Percentiles rank a stretch among this genome's conserved stretches.
phyloP scores from a whole-genome alignment of 2,797 vertebrate species.

The Smutsia gigantea region DNA sequence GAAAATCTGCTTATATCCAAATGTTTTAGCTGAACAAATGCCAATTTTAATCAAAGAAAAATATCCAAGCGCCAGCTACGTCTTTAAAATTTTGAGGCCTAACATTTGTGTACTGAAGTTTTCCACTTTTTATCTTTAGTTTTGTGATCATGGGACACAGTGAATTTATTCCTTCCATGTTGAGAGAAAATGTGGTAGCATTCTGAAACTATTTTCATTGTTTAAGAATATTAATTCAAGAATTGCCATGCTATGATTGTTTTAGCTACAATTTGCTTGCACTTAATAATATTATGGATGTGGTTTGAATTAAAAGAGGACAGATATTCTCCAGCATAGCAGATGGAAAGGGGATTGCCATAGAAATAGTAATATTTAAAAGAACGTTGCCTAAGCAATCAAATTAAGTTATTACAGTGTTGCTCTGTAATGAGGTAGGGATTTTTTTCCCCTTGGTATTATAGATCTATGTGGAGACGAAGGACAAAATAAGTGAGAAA shows the following conservation, averaged over 20 bases:
- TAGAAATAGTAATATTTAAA: slow-evolving; percentile 61
- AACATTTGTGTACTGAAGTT: slow-evolving; percentile 40
- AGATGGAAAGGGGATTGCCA: background rate
- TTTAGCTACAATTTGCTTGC: background rate
- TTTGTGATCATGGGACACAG: background rate
- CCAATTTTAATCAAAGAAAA: slow-evolving; percentile 54
- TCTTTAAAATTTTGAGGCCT: background rate
- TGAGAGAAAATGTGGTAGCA: background rate
- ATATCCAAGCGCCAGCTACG: background rate
- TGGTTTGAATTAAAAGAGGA: slow-evolving; percentile 5
- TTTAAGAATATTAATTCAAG: slow-evolving; percentile 56
- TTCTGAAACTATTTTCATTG: slow-evolving; percentile 12
- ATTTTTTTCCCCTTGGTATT: background rate
- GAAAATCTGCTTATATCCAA: slow-evolving; percentile 38
- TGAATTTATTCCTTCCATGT: background rate
- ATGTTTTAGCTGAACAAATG: slow-evolving; percentile 51
- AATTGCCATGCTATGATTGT: background rate
- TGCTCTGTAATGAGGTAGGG: slow-evolving; percentile 50
- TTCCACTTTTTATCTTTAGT: background rate
- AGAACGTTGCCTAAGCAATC: slow-evolving; percentile 48
- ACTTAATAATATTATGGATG: background rate
- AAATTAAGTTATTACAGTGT: slow-evolving; percentile 68
- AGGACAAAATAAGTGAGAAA: slow-evolving; percentile 54
- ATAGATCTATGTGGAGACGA: slow-evolving; percentile 50
- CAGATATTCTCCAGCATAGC: slow-evolving; percentile 32